These are phyloP conservation scores for Rhingia campestris DNA, from an alignment of 2,888 invertebrate genomes.

Conservation along the genomic window DNA sequence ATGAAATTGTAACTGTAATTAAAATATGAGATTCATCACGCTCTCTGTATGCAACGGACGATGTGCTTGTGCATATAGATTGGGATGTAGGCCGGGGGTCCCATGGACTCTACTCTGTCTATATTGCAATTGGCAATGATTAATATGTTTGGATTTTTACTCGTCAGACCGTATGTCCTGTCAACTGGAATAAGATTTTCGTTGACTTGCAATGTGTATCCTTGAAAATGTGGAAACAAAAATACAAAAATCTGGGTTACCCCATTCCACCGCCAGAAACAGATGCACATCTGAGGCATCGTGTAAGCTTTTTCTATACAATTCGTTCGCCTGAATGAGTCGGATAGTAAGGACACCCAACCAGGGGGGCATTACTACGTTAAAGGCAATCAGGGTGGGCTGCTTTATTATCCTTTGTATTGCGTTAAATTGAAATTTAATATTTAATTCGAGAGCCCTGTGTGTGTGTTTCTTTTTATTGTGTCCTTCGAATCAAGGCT, in stretches of 20 bases:
- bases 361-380: slow-evolving; percentile 46
- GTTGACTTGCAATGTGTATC: slow-evolving; percentile 26
- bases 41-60: slow-evolving; percentile 42
- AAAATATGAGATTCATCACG: slow-evolving; percentile 73
- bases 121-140: slow-evolving; percentile 39
- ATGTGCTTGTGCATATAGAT: slow-evolving; percentile 64
- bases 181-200: slow-evolving; percentile 31
- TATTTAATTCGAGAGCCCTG: slow-evolving; percentile 67
- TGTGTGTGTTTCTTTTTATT: slow-evolving; percentile 47
- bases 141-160: slow-evolving; percentile 43
- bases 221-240: slow-evolving; percentile 24
- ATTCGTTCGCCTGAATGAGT: slow-evolving; percentile 33
- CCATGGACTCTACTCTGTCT: neutral
- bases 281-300: slow-evolving; percentile 1
- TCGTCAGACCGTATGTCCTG: slow-evolving; percentile 24
- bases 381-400: slow-evolving; percentile 65
- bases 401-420: slow-evolving; percentile 73
- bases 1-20: slow-evolving; percentile 75
- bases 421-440: slow-evolving; percentile 74
- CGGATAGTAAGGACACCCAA: slow-evolving; percentile 23
- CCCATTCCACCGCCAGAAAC: slow-evolving; percentile 32
- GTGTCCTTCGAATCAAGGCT: slow-evolving; percentile 67
- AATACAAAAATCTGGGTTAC: slow-evolving; percentile 63
- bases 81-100: slow-evolving; percentile 20
- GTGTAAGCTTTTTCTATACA: slow-evolving; percentile 44